A percentile compares a stretch with the other conserved stretches of the same genome.
Evolutionary conservation across 1,140 invertebrate genomes (phyloP).

Genomic region (Bombus impatiens): DNA sequence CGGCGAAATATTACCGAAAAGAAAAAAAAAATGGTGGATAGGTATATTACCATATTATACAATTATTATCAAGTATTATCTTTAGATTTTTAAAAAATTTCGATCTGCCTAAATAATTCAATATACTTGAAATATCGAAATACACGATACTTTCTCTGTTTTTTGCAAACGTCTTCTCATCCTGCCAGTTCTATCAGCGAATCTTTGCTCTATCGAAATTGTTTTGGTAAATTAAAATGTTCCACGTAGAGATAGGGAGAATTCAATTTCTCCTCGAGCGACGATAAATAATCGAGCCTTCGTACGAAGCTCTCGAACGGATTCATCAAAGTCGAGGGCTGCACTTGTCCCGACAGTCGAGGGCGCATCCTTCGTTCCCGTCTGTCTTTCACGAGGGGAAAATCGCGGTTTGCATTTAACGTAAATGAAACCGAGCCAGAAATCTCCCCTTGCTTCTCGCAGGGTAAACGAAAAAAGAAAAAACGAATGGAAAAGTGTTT

Average conservation of each 20-base stretch:
- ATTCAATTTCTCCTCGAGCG: not conserved
- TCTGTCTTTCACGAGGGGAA: not conserved
- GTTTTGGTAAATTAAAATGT: not conserved
- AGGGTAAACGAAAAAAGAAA: not conserved
- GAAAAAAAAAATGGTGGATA: no score
- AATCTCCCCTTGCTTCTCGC: no score
- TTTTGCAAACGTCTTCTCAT: not conserved
- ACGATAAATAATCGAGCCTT: not conserved
- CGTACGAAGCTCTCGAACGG: not conserved
- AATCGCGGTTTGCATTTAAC: not conserved
- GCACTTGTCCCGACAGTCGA: not conserved
- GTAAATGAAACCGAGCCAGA: not conserved
- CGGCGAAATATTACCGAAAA: not conserved
- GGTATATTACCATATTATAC: not conserved
- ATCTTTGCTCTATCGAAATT: not conserved
- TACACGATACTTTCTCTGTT: not conserved
- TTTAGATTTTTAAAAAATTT: not conserved
- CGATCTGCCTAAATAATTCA: not conserved
- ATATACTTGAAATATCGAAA: not conserved
- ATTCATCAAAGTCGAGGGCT: constrained; percentile 10
- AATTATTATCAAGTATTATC: not conserved
- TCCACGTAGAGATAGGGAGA: not conserved
- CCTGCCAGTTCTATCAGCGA: not conserved
- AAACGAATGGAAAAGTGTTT: not conserved
- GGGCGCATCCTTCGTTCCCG: not conserved